phyloP scores from a whole-genome alignment of 2,113 vertebrate genomes.

The Oryzias woworae region DNA sequence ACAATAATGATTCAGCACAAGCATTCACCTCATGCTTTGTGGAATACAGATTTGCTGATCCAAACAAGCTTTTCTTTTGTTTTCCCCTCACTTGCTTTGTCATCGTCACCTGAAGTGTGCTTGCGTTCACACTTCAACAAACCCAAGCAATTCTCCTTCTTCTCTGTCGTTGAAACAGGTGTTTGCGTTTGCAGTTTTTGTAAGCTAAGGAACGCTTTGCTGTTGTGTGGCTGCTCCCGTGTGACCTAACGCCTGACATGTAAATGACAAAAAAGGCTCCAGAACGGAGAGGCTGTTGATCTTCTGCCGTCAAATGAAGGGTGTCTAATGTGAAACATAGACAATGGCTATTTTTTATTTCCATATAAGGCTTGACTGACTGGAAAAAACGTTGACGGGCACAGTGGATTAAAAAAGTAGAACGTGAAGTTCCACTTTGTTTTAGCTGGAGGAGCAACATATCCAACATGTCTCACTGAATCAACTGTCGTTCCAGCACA shows the following conservation, averaged over 20 bases:
- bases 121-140: slow-evolving; percentile 29
- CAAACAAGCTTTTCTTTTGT: slow-evolving; percentile 19
- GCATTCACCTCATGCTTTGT: neutral
- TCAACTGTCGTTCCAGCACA: slow-evolving; percentile 33
- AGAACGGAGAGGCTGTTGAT: slow-evolving; percentile 4
- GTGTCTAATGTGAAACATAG: neutral
- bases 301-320: slow-evolving; percentile 23
- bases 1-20: slow-evolving; percentile 10
- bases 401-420: slow-evolving; percentile 36
- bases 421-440: slow-evolving; percentile 27
- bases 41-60: slow-evolving; percentile 16
- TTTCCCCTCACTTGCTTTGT: slow-evolving; percentile 27
- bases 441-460: slow-evolving; percentile 7
- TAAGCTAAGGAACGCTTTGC: slow-evolving; percentile 20
- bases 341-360: slow-evolving; percentile 6
- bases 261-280: slow-evolving; percentile 9
- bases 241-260: slow-evolving; percentile 23
- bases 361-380: slow-evolving; percentile 42
- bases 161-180: slow-evolving; percentile 32
- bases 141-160: slow-evolving; percentile 5
- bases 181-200: slow-evolving; percentile 41
- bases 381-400: slow-evolving; percentile 19
- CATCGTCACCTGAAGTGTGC: slow-evolving; percentile 12
- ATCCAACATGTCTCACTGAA: slow-evolving; percentile 16
- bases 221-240: slow-evolving; percentile 22